Evolutionary conservation across 2,888 invertebrate species (phyloP).

Genomic region (Ametastegia equiseti): DNA sequence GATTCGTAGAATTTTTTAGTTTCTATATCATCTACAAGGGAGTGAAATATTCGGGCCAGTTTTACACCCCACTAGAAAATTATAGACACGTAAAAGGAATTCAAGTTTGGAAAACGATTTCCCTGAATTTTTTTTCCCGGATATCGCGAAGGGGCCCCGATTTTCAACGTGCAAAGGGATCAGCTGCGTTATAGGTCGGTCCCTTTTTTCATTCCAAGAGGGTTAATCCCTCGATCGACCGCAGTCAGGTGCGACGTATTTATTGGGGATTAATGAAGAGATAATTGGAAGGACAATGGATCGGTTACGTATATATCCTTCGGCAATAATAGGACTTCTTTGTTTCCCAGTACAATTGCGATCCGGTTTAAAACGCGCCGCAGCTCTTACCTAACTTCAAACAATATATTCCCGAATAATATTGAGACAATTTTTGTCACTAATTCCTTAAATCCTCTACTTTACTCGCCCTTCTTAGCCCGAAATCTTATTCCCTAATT

Average conservation of each 20-base stretch:
- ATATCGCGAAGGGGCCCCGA: background rate
- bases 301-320: background rate
- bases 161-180: background rate
- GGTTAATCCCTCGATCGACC: background rate
- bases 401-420: constrained; percentile 30
- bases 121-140: background rate
- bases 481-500: background rate
- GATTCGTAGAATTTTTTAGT: too few relatives aligned
- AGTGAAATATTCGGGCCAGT: too few relatives aligned
- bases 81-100: background rate
- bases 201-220: background rate
- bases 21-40: too few relatives aligned
- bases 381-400: background rate
- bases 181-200: background rate
- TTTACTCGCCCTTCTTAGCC: background rate
- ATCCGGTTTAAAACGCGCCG: background rate
- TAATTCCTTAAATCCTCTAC: background rate
- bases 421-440: constrained; percentile 35
- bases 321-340: background rate
- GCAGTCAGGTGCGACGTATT: constrained; percentile 12
- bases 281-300: background rate
- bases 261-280: constrained; percentile 2
- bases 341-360: background rate
- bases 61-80: background rate
- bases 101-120: background rate